Evolutionary conservation across 2,888 invertebrate species (phyloP).

Genomic region (Phortica okadai): DNA sequence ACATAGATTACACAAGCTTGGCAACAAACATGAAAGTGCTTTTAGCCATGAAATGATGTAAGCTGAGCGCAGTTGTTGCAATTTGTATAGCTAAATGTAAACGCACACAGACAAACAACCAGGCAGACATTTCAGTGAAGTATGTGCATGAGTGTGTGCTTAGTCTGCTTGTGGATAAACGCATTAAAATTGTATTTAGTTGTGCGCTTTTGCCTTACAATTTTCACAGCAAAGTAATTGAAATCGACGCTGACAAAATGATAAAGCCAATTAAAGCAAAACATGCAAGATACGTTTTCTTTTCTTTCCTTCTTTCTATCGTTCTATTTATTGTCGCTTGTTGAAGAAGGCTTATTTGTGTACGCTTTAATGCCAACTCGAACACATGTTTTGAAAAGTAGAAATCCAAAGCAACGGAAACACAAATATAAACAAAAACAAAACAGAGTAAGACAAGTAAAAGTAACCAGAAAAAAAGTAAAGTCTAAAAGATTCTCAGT

Average conservation of each 20-base stretch:
- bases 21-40: constrained; percentile 33
- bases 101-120: neutral
- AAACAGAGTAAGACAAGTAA: neutral
- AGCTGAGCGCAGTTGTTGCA: neutral
- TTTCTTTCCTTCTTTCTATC: neutral
- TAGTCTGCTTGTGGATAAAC: neutral
- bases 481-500: neutral
- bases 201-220: neutral
- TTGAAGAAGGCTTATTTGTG: too few relatives aligned
- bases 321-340: too few relatives aligned
- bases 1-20: neutral
- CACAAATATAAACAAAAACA: neutral
- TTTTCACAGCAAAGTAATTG: neutral
- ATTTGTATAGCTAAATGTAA: neutral
- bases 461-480: neutral
- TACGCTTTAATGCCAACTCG: neutral
- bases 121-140: neutral
- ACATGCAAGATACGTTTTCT: neutral
- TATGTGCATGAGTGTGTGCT: too few relatives aligned
- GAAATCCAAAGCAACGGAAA: neutral
- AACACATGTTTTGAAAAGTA: neutral
- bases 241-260: neutral
- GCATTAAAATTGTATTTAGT: neutral
- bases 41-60: constrained; percentile 28
- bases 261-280: too few relatives aligned